phyloP scores from a whole-genome alignment of 2,797 vertebrate genomes.

The Orientallactaga sibirica region DNA sequence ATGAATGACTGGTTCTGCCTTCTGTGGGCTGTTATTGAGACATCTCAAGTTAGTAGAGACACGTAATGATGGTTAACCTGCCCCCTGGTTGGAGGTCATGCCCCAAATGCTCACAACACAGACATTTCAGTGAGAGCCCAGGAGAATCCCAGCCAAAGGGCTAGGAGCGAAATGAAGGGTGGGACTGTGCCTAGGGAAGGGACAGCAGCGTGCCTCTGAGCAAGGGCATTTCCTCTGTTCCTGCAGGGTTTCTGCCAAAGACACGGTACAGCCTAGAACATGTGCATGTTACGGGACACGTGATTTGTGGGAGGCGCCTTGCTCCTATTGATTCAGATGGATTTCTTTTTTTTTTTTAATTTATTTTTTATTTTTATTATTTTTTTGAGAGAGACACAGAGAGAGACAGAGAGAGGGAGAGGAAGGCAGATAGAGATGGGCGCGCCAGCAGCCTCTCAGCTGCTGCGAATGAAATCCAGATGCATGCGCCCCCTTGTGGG shows the following conservation, averaged over 20 bases:
- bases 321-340: background rate
- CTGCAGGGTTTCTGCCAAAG: background rate
- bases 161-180: background rate
- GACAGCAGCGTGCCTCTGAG: background rate
- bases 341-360: background rate
- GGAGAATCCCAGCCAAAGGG: background rate
- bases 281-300: background rate
- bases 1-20: constrained; percentile 60
- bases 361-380: too few species aligned
- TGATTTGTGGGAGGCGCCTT: background rate
- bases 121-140: background rate
- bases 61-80: constrained; percentile 34
- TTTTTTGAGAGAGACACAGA: too few species aligned
- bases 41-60: constrained; percentile 52
- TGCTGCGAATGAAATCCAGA: too few species aligned
- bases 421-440: too few species aligned
- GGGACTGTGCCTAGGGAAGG: background rate
- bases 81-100: background rate
- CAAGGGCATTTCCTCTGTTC: background rate
- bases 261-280: background rate
- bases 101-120: too few species aligned
- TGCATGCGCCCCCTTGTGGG: too few species aligned
- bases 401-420: too few species aligned
- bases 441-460: too few species aligned
- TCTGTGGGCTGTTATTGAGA: background rate